Conservation (phyloP, 2,888 invertebrate species). For the Timandra comae region DNA sequence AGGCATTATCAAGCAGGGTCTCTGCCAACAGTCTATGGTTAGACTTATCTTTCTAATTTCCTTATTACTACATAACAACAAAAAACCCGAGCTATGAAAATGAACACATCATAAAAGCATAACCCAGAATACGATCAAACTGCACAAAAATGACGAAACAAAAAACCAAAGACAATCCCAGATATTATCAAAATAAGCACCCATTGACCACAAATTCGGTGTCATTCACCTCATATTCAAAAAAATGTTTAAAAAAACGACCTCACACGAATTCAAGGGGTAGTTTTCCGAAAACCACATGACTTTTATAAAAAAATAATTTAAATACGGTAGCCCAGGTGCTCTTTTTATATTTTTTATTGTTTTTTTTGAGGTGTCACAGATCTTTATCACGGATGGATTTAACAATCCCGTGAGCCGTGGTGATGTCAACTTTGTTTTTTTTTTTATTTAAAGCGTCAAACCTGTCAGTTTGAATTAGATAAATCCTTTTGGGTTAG, state of each 20-base stretch:
- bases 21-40: no score
- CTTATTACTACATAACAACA: no score
- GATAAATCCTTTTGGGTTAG: constrained; percentile 62
- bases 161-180: constrained; percentile 12
- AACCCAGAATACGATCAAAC: constrained; percentile 8
- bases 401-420: constrained; percentile 68
- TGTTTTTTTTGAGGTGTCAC: constrained; percentile 59
- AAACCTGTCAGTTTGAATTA: constrained; percentile 70
- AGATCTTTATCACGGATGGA: constrained; percentile 70
- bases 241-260: constrained; percentile 36
- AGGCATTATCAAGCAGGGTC: no score
- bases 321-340: constrained; percentile 72
- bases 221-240: constrained; percentile 42
- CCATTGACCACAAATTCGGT: constrained; percentile 39
- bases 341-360: constrained; percentile 41
- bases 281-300: constrained; percentile 52
- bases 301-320: constrained; percentile 52
- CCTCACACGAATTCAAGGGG: constrained; percentile 52
- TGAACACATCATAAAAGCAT: constrained; percentile 1
- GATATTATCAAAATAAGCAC: constrained; percentile 37
- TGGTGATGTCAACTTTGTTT: constrained; percentile 55
- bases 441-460: constrained; percentile 53
- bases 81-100: no score
- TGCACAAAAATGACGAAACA: constrained; percentile 10
- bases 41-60: no score